Evolutionary conservation across 23 tunicate genomes (phyloP).

Genomic region (Ciona savignyi): DNA sequence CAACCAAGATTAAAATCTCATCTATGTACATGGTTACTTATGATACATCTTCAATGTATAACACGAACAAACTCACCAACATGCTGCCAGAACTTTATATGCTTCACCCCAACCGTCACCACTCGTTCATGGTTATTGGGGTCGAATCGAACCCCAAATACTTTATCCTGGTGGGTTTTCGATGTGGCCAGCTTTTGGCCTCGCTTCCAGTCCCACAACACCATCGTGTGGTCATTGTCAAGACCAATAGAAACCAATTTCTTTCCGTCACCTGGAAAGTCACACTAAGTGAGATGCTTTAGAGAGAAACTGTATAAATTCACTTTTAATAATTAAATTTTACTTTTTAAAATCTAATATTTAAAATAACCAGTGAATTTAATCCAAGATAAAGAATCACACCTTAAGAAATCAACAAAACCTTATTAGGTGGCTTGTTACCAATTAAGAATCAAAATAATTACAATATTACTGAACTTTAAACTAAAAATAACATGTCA

Average conservation of each 20-base stretch:
- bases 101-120: constrained; percentile 83
- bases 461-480: too few species aligned
- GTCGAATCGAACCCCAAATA: constrained; percentile 56
- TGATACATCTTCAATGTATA: too few species aligned
- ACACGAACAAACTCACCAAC: constrained; percentile 69
- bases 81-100: constrained; percentile 95
- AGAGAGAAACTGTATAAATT: too few species aligned
- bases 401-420: too few species aligned
- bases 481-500: too few species aligned
- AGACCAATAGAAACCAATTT: constrained; percentile 89
- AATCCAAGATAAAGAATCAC: too few species aligned
- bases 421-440: too few species aligned
- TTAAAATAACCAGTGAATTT: too few species aligned
- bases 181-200: constrained; percentile 81
- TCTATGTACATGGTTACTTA: not conserved
- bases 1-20: not conserved
- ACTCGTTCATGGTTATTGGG: constrained; percentile 40
- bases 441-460: too few species aligned
- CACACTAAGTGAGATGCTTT: too few species aligned
- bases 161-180: constrained; percentile 87
- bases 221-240: constrained; percentile 91
- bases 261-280: constrained; percentile 91
- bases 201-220: constrained; percentile 94
- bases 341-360: too few species aligned
- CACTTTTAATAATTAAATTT: too few species aligned